Conservation (phyloP, 2,888 invertebrate species). For the Dioctria linearis region DNA sequence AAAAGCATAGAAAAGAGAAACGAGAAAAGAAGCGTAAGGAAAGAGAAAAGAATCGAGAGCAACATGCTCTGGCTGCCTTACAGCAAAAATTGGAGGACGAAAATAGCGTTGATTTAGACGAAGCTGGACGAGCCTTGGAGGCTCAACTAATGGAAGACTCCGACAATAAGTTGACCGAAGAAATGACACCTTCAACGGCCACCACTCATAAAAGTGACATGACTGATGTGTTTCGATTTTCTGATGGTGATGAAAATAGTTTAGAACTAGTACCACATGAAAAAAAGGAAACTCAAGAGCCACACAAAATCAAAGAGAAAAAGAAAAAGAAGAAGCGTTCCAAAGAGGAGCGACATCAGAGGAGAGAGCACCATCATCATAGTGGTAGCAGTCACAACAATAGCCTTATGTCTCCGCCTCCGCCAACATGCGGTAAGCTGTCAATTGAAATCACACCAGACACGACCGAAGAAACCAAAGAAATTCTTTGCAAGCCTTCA, state of each 20-base stretch:
- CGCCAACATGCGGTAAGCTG: constrained; percentile 64
- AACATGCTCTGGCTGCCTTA: constrained; percentile 63
- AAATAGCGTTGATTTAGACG: constrained; percentile 85
- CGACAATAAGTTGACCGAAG: constrained; percentile 71
- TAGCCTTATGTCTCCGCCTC: constrained; percentile 64
- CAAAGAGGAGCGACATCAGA: constrained; percentile 82
- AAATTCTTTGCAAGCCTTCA: constrained; percentile 71
- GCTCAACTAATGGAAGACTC: constrained; percentile 83
- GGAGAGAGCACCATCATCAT: constrained; percentile 79
- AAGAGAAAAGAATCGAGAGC: constrained; percentile 73
- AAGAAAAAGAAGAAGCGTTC: constrained; percentile 89
- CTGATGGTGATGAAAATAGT: constrained; percentile 74
- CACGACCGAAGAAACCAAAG: constrained; percentile 58
- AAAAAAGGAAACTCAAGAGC: constrained; percentile 69
- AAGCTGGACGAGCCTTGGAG: constrained; percentile 86
- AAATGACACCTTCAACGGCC: constrained; percentile 68
- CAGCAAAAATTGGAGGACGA: constrained; percentile 73
- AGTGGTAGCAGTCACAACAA: constrained; percentile 58
- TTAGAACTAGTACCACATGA: constrained; percentile 69
- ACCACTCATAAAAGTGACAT: constrained; percentile 69
- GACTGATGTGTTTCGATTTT: constrained; percentile 76
- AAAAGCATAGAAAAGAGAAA: constrained; percentile 72
- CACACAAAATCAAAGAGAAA: constrained; percentile 80
- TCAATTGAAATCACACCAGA: constrained; percentile 66
- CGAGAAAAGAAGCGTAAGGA: constrained; percentile 78